Evolutionary conservation across 2,797 vertebrate genomes (phyloP).

Genomic region (Brotula barbata): DNA sequence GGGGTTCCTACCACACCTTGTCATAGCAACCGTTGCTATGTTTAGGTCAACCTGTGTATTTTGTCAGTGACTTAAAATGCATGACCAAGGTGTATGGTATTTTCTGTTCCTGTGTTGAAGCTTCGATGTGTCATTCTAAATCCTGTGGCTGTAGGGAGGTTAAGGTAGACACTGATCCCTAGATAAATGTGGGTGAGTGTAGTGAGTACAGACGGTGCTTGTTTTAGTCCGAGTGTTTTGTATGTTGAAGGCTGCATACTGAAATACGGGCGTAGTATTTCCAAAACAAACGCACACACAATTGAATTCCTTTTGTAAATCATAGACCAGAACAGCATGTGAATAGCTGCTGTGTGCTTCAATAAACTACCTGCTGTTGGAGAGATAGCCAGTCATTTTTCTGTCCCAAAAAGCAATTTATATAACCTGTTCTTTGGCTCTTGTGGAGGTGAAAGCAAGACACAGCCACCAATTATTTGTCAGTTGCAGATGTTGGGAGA

Average conservation of each 20-base stretch:
- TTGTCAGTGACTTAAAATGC: conserved; percentile 31
- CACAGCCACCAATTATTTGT: conserved; percentile 35
- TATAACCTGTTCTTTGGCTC: conserved; percentile 22
- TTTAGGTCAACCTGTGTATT: conserved; percentile 62
- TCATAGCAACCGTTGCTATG: conserved; percentile 72
- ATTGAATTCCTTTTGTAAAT: conserved; percentile 33
- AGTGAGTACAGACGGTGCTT: conserved; percentile 18
- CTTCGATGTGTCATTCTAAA: conserved; percentile 7
- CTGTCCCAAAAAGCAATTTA: conserved; percentile 17
- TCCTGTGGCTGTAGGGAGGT: conserved; percentile 11
- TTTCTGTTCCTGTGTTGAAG: conserved; percentile 19
- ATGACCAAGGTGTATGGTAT: conserved; percentile 44
- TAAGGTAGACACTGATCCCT: conserved; percentile 32
- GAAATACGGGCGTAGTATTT: conserved; percentile 26
- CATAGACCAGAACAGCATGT: conserved; percentile 18
- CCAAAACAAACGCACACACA: conserved; percentile 14
- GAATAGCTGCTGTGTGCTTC: conserved; percentile 20
- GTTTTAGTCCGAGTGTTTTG: conserved; percentile 24
- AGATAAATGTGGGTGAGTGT: conserved; percentile 42
- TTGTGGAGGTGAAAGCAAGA: conserved; percentile 10
- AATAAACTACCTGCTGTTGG: conserved; percentile 27
- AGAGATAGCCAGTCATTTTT: conserved; percentile 6
- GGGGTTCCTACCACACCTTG: conserved; percentile 52
- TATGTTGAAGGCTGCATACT: conserved; percentile 23
- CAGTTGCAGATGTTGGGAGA: conserved; percentile 35